Base-by-base conservation (phyloP, 2,113 vertebrate genomes). In the Marmota monax region DNA sequence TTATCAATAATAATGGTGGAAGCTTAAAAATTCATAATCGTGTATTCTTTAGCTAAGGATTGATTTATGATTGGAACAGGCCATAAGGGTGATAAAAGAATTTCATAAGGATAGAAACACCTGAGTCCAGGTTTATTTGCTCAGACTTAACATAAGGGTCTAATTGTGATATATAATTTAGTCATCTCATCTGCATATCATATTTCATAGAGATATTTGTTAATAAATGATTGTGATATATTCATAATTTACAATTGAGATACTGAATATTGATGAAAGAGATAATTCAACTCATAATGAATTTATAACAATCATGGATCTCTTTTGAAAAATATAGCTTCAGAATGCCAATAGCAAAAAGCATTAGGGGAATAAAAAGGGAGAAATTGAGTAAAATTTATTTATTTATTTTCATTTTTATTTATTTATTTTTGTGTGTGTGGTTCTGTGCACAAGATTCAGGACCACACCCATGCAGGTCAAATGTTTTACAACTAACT, bases 11-110 rank as follows among this genome's bases (percentile, higher is more conserved):
- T 67, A 45, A 84, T 84, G 72, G 86, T 58, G 79, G 53, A 86
- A 93, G 42, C 23, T 96, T 77, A 90, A 45, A 8, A 88, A 96
- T 79, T 86, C 34, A 16, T 32, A 94, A 92, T 34, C 42, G 87
- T 45, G 42, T 22, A 76, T 86, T 89, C 73, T 85, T 92, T 78
- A 85, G 27, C 20, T 51, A 74, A 90, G 27, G 89, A 74, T 0
- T 85, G 78, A 88, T 88, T 74, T 84, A 77, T 25, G 74, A 67
- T 18, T 67, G 3, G 45, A 91, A 16, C 29, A 94, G 34, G 7
- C 34, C 69, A 70, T 37, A 10, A 70, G 1, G 34, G 53, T 67
- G 63, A 79, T 12, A 56, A 27, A 86, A 80, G 39, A 65, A 87
- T 53, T 84, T 37, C 34, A 3, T 58, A 56, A 73, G 11, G 18